A percentile compares a stretch with the other conserved stretches of the same genome.
These are phyloP conservation scores for Pedetes capensis DNA, from an alignment of 2,113 vertebrate species.

Conservation along the genomic window DNA sequence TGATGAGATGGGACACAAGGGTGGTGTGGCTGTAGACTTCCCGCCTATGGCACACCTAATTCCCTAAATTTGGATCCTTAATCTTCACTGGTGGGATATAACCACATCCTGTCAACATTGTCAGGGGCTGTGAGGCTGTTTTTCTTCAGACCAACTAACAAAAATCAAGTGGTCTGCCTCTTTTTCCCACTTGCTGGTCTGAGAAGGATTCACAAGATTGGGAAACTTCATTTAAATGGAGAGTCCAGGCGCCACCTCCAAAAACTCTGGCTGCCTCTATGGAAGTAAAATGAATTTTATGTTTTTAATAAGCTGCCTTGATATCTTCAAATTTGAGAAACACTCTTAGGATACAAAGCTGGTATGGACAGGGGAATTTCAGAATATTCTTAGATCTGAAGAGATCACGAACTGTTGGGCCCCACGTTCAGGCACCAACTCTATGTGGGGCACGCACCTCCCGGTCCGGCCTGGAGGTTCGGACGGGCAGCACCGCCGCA, in stretches of 20 bases:
- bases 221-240: not conserved
- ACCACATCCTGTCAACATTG: not conserved
- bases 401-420: too few relatives aligned
- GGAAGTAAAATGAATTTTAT: not conserved
- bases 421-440: too few relatives aligned
- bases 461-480: too few relatives aligned
- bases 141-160: not conserved
- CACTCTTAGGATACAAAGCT: not conserved
- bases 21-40: too few relatives aligned
- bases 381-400: not conserved
- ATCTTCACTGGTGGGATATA: not conserved
- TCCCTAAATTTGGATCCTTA: not conserved
- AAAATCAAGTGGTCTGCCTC: not conserved
- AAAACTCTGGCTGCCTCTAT: conserved; percentile 10
- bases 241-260: not conserved
- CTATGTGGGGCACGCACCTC: too few relatives aligned
- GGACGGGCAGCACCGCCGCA: too few relatives aligned
- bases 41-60: not conserved
- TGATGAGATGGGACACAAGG: too few relatives aligned
- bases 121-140: not conserved
- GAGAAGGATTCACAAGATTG: not conserved
- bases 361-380: not conserved
- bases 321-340: not conserved
- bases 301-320: not conserved
- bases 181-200: not conserved